A percentile compares a stretch with the other conserved stretches of the same genome.
phyloP scores from a whole-genome alignment of 2,113 vertebrate species.

The Gavialis gangeticus region DNA sequence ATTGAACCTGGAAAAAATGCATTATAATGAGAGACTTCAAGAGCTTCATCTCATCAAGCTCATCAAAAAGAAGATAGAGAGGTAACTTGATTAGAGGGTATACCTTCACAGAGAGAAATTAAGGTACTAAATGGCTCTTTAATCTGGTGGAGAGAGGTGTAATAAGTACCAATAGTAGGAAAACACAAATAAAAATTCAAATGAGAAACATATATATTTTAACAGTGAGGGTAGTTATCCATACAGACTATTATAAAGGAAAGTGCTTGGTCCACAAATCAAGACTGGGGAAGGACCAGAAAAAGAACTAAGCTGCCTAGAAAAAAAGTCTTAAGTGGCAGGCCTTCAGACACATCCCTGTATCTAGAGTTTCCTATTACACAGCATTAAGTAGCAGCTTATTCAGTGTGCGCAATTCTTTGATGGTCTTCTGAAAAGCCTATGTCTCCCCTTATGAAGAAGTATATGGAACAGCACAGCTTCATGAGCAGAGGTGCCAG shows the following conservation, averaged over 20 bases:
- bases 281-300: background rate
- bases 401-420: no score
- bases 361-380: no score
- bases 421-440: no score
- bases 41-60: background rate
- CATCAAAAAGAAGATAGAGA: background rate
- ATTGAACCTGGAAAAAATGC: background rate
- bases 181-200: background rate
- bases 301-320: background rate
- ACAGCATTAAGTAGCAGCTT: no score
- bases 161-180: background rate
- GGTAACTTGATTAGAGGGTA: background rate
- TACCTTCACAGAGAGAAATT: background rate
- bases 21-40: background rate
- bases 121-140: background rate
- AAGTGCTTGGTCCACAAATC: background rate
- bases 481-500: no score
- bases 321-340: no score
- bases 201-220: background rate
- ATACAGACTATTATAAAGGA: background rate
- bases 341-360: no score
- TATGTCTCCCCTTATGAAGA: no score
- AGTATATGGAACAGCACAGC: no score
- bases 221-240: no score
- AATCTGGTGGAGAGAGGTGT: background rate